A percentile compares a stretch with the other conserved stretches of the same genome.
phyloP scores from a whole-genome alignment of 2,888 invertebrate species.

The Drosophila eohydei region DNA sequence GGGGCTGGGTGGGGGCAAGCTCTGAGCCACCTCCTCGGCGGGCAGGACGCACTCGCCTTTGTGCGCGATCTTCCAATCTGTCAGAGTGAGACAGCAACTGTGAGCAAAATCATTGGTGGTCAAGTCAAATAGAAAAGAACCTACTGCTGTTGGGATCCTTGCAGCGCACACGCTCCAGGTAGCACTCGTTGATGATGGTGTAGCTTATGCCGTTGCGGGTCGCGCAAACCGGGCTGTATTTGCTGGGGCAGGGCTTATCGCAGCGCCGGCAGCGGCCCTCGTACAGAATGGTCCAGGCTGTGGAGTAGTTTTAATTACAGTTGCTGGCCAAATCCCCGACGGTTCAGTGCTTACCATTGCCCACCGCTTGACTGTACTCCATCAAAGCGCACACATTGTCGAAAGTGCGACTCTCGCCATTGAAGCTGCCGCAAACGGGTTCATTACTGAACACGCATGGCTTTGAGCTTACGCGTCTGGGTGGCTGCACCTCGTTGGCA shows the following conservation, averaged over 20 bases:
- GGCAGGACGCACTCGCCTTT: conserved; percentile 60
- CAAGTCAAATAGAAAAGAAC: conserved; percentile 8
- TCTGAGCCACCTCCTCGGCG: conserved; percentile 20
- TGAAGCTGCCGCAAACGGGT: conserved; percentile 68
- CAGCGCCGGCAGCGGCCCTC: conserved; percentile 69
- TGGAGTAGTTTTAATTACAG: conserved; percentile 19
- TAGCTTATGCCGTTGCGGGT: conserved; percentile 68
- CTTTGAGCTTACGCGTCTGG: conserved; percentile 5
- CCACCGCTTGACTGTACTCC: conserved; percentile 59
- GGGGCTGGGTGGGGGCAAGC: conserved; percentile 22
- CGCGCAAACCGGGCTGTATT: conserved; percentile 71
- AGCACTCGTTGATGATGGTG: conserved; percentile 78
- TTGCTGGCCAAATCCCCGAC: conserved; percentile 17
- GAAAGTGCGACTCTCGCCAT: conserved; percentile 65
- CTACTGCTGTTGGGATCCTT: conserved; percentile 70
- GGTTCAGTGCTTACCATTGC: conserved; percentile 56
- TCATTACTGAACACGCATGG: conserved; percentile 68
- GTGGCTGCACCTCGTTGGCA: background rate
- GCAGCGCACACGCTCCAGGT: conserved; percentile 68
- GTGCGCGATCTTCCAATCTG: conserved; percentile 66
- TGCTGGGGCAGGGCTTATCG: conserved; percentile 58
- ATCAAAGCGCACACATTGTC: conserved; percentile 71
- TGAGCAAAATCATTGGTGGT: background rate
- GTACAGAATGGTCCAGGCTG: conserved; percentile 74
- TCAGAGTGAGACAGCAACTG: background rate